A percentile compares a stretch with the other conserved stretches of the same genome.
These are phyloP conservation scores for Antheraea assamensis DNA, from an alignment of 2,888 invertebrate genomes.

Conservation along the genomic window DNA sequence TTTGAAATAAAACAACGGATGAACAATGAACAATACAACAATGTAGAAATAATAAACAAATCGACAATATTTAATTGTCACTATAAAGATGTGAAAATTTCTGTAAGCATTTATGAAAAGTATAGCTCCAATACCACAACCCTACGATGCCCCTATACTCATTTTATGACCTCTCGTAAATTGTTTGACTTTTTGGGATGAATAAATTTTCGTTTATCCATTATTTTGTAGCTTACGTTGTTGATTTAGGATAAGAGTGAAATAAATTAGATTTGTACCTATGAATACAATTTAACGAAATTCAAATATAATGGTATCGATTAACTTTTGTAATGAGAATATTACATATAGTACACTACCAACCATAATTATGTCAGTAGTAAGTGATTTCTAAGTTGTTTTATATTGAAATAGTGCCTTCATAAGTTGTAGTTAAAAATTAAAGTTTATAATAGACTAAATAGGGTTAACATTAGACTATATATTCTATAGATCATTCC, in stretches of 20 bases:
- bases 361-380: too few relatives aligned
- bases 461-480: not conserved
- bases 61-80: not conserved
- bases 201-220: slow-evolving; percentile 43
- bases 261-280: slow-evolving; percentile 27
- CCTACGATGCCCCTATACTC: slow-evolving; percentile 35
- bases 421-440: too few relatives aligned
- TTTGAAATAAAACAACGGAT: too few relatives aligned
- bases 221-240: slow-evolving; percentile 43
- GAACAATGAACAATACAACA: too few relatives aligned
- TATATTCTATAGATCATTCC: not conserved
- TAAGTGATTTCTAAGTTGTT: too few relatives aligned
- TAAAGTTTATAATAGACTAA: too few relatives aligned
- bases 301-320: not conserved
- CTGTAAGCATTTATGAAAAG: not conserved
- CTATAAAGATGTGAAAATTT: not conserved
- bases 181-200: slow-evolving; percentile 42
- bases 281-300: not conserved
- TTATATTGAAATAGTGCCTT: too few relatives aligned
- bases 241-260: slow-evolving; percentile 41
- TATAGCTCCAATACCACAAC: slow-evolving; percentile 22
- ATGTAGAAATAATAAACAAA: not conserved
- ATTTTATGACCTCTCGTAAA: slow-evolving; percentile 46
- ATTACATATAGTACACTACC: not conserved
- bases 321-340: not conserved